Base-by-base conservation (phyloP, 1,140 invertebrate genomes). In the Mamestra configurata region DNA sequence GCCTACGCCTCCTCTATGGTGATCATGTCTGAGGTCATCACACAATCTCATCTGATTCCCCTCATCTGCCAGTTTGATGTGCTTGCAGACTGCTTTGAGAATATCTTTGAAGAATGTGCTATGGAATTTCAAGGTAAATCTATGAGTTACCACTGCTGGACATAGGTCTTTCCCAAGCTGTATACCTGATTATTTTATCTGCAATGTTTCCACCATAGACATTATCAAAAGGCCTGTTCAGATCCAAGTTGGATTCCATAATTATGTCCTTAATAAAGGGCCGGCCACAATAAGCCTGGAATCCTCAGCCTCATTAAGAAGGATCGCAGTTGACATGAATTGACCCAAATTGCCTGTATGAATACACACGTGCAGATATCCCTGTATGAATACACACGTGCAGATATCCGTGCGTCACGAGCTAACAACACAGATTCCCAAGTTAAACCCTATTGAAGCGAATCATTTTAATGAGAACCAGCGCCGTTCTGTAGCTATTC, bases 21-120 rank as follows among this genome's bases (percentile, higher is more conserved):
- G 4, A 93, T 93, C 84, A 77, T 89, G 2, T 91, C 89, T 5
- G 92, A 94, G 37, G 59, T 93, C 0, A 87, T 89, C 1, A 90
- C 93, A 79, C 92, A 93, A 64, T 82, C 85, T 0, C 82, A 93
- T 79, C 77, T 95, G 11, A 83, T 94, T 83, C 90, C 93, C 27
- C 71, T 94, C 5, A 77, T 93, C 1, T 95, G 92, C 66, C 92
- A 95, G 59, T 91, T 88, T 59, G 71, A 79, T 5, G 85, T 95
- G 0, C 83, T 94, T 0, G 84, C 82, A 7, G 86, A 95, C 59
- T 94, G 92, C 64, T 93, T 93, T 59, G 71, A 82, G 40, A 92
- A 94, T 77, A 86, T 92, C 46, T 49, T 92, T 8, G 71, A 31
- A 1, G 92, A 95, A 59, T 93, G 90, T 61, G 61, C 76, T 24